phyloP scores from a whole-genome alignment of 2,888 invertebrate genomes.

The Homarus gammarus region DNA sequence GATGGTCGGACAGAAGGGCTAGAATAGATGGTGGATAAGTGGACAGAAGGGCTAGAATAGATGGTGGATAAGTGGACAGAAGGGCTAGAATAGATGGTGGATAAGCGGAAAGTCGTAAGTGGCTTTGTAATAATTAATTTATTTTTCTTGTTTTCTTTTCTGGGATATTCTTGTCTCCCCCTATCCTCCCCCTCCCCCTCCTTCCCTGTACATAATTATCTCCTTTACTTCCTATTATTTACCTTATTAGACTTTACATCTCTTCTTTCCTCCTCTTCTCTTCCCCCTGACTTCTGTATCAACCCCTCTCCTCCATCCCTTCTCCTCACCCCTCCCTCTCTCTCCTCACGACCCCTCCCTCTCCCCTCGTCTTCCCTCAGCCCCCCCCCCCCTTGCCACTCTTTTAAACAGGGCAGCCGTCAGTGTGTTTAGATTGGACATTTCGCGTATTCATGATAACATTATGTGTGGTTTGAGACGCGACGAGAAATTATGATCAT shows the following conservation, averaged over 20 bases:
- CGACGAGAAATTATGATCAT: too few relatives aligned
- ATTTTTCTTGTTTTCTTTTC: background rate
- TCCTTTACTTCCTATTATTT: background rate
- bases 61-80: background rate
- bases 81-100: background rate
- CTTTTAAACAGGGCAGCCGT: conserved; percentile 11
- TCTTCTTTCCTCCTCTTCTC: background rate
- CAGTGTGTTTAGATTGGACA: background rate
- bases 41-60: background rate
- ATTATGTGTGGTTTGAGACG: too few relatives aligned
- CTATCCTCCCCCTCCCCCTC: conserved; percentile 22
- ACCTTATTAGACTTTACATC: background rate
- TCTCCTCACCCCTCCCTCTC: background rate
- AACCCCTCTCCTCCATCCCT: background rate
- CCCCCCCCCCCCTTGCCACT: background rate
- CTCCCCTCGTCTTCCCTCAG: background rate
- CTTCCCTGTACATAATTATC: background rate
- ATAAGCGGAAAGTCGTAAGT: background rate
- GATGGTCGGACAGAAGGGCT: too few relatives aligned
- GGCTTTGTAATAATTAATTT: too few relatives aligned
- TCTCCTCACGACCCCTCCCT: background rate
- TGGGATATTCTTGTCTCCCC: conserved; percentile 12
- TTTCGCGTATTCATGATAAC: too few relatives aligned
- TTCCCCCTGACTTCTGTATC: background rate
- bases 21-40: too few relatives aligned